These are phyloP conservation scores for Vulpes vulpes DNA, from an alignment of 2,113 vertebrate species.

Conservation along the genomic window DNA sequence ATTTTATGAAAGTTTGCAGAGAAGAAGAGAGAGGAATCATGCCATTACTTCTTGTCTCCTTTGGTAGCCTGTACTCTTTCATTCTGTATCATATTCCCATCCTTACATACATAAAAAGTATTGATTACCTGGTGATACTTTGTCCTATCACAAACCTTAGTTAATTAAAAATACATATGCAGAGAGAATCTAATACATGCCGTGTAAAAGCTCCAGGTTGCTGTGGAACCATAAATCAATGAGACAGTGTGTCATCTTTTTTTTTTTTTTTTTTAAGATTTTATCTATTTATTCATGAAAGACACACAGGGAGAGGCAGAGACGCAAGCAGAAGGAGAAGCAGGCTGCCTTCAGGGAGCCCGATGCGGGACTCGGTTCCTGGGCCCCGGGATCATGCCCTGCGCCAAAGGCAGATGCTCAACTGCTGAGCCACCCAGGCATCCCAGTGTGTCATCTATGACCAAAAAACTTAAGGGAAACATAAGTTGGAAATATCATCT, in stretches of 20 bases:
- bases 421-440: too few species aligned
- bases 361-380: too few species aligned
- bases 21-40: fast-evolving
- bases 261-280: too few species aligned
- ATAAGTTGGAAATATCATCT: neutral
- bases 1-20: fast-evolving
- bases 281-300: too few species aligned
- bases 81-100: neutral
- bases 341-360: too few species aligned
- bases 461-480: neutral
- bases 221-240: fast-evolving
- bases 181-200: neutral
- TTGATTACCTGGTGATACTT: neutral
- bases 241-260: neutral
- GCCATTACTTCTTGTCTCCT: neutral
- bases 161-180: neutral
- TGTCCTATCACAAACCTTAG: too few species aligned
- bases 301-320: too few species aligned
- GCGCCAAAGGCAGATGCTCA: too few species aligned
- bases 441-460: neutral
- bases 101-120: neutral
- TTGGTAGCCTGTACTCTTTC: too few species aligned
- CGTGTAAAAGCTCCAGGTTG: fast-evolving
- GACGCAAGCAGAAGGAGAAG: too few species aligned
- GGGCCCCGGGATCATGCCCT: too few species aligned